A percentile compares a stretch with the other conserved stretches of the same genome.
phyloP scores from a whole-genome alignment of 2,888 invertebrate genomes.

The Lamellibrachia satsuma region DNA sequence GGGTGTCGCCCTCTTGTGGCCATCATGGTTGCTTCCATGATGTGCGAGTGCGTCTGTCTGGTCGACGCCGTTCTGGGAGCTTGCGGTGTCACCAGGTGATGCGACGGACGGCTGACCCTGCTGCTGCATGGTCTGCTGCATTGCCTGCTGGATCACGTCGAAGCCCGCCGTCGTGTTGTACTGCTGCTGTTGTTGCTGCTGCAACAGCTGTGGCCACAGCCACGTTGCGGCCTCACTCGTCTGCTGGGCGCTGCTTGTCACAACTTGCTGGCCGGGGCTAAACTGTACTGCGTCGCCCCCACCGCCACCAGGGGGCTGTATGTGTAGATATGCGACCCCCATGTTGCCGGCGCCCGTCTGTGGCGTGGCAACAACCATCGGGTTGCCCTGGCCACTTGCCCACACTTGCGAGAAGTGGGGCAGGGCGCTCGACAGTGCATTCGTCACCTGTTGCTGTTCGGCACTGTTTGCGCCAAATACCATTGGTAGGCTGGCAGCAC shows the following conservation, averaged over 20 bases:
- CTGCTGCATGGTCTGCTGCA: constrained; percentile 25
- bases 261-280: neutral
- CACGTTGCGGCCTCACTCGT: constrained; percentile 20
- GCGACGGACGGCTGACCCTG: constrained; percentile 14
- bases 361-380: neutral
- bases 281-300: neutral
- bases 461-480: constrained; percentile 30
- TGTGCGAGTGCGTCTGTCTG: neutral
- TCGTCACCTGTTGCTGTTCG: constrained; percentile 29
- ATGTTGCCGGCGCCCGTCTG: neutral
- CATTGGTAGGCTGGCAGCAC: constrained; percentile 14
- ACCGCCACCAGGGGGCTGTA: constrained; percentile 11
- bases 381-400: constrained; percentile 27
- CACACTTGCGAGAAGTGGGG: constrained; percentile 35
- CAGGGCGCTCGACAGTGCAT: constrained; percentile 28
- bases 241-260: constrained; percentile 19
- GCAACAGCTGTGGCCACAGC: constrained; percentile 27
- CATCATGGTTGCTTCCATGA: neutral
- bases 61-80: constrained; percentile 23
- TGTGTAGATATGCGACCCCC: neutral
- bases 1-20: constrained; percentile 18
- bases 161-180: neutral
- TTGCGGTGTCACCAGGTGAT: constrained; percentile 17
- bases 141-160: constrained; percentile 20
- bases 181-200: constrained; percentile 32